Evolutionary conservation across 2,797 vertebrate species (phyloP).

Genomic region (Crypturellus tataupa): DNA sequence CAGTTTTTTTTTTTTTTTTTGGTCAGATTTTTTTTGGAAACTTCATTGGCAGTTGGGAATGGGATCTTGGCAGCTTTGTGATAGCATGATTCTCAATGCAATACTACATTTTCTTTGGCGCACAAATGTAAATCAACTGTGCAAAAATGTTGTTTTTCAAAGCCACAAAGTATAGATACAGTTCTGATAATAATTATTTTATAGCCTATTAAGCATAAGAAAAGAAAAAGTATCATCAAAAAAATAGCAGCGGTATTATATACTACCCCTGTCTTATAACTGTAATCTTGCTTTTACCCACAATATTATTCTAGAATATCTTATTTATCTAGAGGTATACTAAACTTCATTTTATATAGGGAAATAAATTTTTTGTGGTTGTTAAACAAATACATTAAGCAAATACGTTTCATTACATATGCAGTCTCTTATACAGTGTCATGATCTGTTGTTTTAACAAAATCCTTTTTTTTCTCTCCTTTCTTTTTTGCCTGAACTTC

Average conservation of each 20-base stretch:
- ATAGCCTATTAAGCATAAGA: not conserved
- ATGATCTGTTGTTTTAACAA: not conserved
- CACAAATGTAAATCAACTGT: not conserved
- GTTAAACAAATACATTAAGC: too few relatives aligned
- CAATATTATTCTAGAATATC: not conserved
- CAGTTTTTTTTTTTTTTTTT: not conserved
- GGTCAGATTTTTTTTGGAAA: not conserved
- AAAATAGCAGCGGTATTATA: not conserved
- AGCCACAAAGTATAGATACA: fast-evolving
- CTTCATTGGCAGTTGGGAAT: not conserved
- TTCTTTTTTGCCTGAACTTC: not conserved
- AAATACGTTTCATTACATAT: not conserved
- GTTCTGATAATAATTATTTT: not conserved
- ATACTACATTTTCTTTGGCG: not conserved
- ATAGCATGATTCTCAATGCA: not conserved
- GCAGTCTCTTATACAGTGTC: not conserved
- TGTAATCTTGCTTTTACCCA: not conserved
- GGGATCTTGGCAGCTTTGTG: not conserved
- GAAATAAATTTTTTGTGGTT: not conserved
- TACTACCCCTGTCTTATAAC: not conserved
- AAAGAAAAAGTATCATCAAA: not conserved
- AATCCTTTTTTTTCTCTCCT: not conserved
- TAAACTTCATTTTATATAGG: not conserved
- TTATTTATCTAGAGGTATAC: not conserved
- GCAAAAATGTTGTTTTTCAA: not conserved